These are phyloP conservation scores for Lanius ludovicianus DNA, from an alignment of 2,113 vertebrate species.

Conservation along the genomic window DNA sequence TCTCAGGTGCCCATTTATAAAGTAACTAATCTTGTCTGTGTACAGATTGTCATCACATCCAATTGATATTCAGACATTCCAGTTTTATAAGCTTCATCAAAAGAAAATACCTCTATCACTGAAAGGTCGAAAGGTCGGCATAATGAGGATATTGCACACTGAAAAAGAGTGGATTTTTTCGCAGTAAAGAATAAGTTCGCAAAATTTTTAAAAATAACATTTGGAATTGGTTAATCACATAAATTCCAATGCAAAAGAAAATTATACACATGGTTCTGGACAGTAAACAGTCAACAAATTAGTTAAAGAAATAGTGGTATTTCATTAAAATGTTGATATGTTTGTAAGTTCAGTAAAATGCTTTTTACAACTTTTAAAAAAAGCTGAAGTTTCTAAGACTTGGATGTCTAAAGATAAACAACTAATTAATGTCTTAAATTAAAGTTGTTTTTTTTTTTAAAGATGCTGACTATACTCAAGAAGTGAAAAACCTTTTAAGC, in stretches of 20 bases:
- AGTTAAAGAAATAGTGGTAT: not conserved
- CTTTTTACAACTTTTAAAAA: not conserved
- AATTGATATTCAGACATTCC: conserved; percentile 10
- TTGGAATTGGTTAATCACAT: not conserved
- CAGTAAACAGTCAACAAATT: not conserved
- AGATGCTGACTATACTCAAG: not conserved
- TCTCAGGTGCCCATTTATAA: not conserved
- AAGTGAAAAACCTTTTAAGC: not conserved
- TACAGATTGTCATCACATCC: not conserved
- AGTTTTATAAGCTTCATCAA: conserved; percentile 23
- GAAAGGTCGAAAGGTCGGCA: not conserved
- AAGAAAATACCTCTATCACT: conserved; percentile 2
- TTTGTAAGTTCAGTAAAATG: not conserved
- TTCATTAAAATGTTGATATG: not conserved
- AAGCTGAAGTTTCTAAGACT: not conserved
- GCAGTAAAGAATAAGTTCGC: not conserved
- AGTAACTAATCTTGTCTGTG: not conserved
- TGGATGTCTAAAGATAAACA: not conserved
- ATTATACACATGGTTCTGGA: not conserved
- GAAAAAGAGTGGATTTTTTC: not conserved
- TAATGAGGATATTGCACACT: not conserved
- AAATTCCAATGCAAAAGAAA: not conserved
- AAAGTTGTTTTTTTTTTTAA: not conserved
- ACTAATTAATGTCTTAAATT: not conserved
- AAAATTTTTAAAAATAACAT: not conserved